phyloP scores from a whole-genome alignment of 2,797 vertebrate genomes.

The Channa striata region DNA sequence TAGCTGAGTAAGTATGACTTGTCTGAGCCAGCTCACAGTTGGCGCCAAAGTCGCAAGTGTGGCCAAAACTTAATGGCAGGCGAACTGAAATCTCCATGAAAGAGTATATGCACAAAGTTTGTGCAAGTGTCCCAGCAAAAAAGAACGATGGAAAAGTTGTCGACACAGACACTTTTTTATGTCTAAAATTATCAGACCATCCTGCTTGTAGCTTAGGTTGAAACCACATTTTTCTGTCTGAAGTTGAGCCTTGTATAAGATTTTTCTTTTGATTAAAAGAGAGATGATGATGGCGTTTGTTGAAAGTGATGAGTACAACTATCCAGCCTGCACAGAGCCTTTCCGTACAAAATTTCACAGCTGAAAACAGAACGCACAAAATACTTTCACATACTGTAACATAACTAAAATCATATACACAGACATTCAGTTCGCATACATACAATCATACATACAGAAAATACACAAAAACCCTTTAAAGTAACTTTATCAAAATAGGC shows the following conservation, averaged over 20 bases:
- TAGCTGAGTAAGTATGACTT: conserved; percentile 57
- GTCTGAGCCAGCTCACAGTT: conserved; percentile 48
- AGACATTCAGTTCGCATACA: conserved; percentile 57
- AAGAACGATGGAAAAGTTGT: conserved; percentile 44
- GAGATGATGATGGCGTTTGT: conserved; percentile 49
- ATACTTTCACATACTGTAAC: conserved; percentile 63
- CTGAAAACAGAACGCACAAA: conserved; percentile 53
- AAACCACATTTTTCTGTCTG: conserved; percentile 42
- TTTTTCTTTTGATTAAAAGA: conserved; percentile 21
- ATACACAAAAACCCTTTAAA: conserved; percentile 80
- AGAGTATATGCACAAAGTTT: conserved; percentile 56
- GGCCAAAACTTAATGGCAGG: conserved; percentile 42
- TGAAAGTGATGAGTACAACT: conserved; percentile 47
- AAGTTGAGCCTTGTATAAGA: conserved; percentile 30
- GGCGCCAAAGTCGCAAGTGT: conserved; percentile 34
- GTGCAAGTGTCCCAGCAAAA: conserved; percentile 46
- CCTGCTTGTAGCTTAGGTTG: conserved; percentile 21
- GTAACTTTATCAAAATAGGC: conserved; percentile 91
- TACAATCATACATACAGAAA: conserved; percentile 67
- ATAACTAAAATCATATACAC: conserved; percentile 65
- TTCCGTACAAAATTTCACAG: conserved; percentile 59
- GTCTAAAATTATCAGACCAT: conserved; percentile 26
- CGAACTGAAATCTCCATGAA: conserved; percentile 56
- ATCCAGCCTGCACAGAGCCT: conserved; percentile 52
- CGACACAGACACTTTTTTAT: conserved; percentile 21